Evolutionary conservation across 2,113 vertebrate genomes (phyloP).

Genomic region (Capricornis sumatraensis): DNA sequence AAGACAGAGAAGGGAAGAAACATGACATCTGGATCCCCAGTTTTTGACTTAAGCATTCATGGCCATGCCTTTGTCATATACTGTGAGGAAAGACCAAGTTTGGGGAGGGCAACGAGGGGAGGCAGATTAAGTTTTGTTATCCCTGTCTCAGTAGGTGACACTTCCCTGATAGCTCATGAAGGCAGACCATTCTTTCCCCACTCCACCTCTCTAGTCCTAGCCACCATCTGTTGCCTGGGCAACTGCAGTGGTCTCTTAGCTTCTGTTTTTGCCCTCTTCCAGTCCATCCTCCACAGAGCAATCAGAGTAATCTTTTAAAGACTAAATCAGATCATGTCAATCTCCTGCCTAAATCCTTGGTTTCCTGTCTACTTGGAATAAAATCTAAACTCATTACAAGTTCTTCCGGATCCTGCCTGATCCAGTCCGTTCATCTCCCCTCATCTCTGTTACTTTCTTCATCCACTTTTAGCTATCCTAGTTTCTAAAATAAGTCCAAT

Average conservation of each 20-base stretch:
- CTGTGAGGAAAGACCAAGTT: background rate
- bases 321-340: background rate
- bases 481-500: conserved; percentile 6
- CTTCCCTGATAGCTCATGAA: background rate
- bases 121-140: conserved; percentile 16
- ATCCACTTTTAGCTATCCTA: background rate
- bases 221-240: background rate
- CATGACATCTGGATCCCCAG: background rate
- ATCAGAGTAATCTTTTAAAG: conserved; percentile 14
- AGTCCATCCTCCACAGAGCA: background rate
- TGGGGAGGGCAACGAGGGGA: background rate
- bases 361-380: conserved; percentile 7
- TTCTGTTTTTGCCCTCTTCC: conserved; percentile 18
- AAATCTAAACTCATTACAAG: conserved; percentile 11
- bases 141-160: background rate
- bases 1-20: background rate
- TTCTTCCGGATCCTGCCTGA: background rate
- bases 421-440: background rate
- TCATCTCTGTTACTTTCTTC: background rate
- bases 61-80: background rate
- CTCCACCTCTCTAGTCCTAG: background rate
- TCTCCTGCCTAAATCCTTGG: conserved; percentile 22
- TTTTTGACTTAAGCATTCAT: conserved; percentile 1
- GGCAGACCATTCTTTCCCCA: background rate
- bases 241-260: conserved; percentile 1